These are phyloP conservation scores for Lasioglossum morio DNA, from an alignment of 2,888 invertebrate species.

Conservation along the genomic window DNA sequence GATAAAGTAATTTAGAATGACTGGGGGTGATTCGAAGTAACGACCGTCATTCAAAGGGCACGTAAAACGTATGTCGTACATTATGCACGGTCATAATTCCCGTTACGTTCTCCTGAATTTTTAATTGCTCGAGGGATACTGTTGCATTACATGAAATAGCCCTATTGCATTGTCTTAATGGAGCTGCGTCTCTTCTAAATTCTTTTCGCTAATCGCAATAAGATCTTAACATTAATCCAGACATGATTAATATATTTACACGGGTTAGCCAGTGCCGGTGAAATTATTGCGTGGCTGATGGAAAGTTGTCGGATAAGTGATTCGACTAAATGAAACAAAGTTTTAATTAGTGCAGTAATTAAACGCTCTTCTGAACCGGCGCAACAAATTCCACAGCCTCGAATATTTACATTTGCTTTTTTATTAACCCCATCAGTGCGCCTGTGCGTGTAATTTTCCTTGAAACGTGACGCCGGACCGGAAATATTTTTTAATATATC, in stretches of 20 bases:
- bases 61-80: neutral
- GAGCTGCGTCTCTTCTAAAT: neutral
- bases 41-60: neutral
- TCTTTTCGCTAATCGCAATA: neutral
- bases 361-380: conserved; percentile 24
- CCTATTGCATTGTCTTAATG: neutral
- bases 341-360: conserved; percentile 51
- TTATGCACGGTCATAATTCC: neutral
- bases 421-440: neutral
- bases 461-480: too few species aligned
- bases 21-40: neutral
- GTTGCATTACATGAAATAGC: neutral
- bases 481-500: conserved; percentile 1
- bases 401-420: conserved; percentile 16
- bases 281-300: conserved; percentile 26
- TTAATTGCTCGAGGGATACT: neutral
- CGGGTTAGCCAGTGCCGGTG: neutral
- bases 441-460: neutral
- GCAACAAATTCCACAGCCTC: conserved; percentile 14
- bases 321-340: conserved; percentile 53
- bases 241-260: conserved; percentile 37
- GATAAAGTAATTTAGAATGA: neutral
- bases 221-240: conserved; percentile 39
- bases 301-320: conserved; percentile 37
- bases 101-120: neutral